phyloP scores from a whole-genome alignment of 2,113 vertebrate genomes.

The Cervus canadensis region DNA sequence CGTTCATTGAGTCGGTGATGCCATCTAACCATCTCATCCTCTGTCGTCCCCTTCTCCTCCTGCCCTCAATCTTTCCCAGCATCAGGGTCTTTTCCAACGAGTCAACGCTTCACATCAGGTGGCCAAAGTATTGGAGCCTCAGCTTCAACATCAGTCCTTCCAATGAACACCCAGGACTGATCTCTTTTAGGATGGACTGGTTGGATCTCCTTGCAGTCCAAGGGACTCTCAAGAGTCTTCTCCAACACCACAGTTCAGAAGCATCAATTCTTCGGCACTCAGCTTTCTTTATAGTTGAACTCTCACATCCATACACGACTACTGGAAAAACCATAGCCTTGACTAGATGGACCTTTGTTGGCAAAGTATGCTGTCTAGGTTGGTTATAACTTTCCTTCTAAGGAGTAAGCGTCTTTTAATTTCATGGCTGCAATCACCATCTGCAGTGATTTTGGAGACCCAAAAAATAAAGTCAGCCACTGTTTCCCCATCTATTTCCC shows the following conservation, averaged over 20 bases:
- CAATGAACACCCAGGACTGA: neutral
- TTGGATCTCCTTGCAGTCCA: neutral
- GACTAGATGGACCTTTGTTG: neutral
- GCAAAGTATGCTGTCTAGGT: neutral
- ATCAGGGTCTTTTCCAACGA: neutral
- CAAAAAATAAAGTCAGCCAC: neutral
- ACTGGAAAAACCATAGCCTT: neutral
- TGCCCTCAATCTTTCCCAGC: neutral
- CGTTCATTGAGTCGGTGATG: neutral
- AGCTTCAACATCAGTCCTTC: neutral
- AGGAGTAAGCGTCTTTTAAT: neutral
- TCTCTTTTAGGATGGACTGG: neutral
- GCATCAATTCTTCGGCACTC: neutral
- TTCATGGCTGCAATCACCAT: neutral
- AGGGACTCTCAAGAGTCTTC: neutral
- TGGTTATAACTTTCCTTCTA: neutral
- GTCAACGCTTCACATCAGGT: rapidly evolving
- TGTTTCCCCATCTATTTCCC: neutral
- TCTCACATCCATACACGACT: neutral
- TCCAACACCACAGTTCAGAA: neutral
- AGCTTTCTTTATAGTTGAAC: neutral
- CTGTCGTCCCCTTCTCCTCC: neutral
- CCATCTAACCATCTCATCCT: neutral
- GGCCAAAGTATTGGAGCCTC: neutral
- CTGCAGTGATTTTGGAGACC: neutral